A percentile compares a stretch with the other conserved stretches of the same genome.
These are phyloP conservation scores for Isurus oxyrinchus DNA, from an alignment of 2,113 vertebrate genomes.

Conservation along the genomic window DNA sequence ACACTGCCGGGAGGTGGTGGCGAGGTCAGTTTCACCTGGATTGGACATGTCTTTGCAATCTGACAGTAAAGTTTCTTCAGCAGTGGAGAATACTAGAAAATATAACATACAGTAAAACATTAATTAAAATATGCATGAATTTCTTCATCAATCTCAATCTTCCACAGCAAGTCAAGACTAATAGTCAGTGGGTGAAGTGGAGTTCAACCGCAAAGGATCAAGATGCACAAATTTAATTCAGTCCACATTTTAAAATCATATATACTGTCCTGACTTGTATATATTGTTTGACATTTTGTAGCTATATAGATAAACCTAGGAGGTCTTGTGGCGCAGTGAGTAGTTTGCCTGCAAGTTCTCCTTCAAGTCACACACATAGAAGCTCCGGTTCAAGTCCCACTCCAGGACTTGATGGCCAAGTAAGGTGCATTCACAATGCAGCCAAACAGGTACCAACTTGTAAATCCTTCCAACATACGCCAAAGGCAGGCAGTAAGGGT, in stretches of 20 bases:
- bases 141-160: not conserved
- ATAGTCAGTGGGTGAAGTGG: not conserved
- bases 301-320: not conserved
- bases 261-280: not conserved
- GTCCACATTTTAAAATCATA: not conserved
- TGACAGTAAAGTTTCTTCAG: slow-evolving; percentile 99
- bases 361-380: too few species aligned
- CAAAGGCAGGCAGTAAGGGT: too few species aligned
- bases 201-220: not conserved
- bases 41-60: slow-evolving; percentile 95
- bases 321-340: too few species aligned
- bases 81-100: slow-evolving; percentile 80
- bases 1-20: slow-evolving; percentile 77
- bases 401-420: too few species aligned
- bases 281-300: not conserved
- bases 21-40: slow-evolving; percentile 86
- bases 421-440: too few species aligned
- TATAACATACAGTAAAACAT: slow-evolving; percentile 24
- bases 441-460: too few species aligned
- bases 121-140: not conserved
- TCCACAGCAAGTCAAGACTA: not conserved
- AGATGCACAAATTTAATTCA: not conserved
- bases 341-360: too few species aligned
- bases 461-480: too few species aligned
- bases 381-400: too few species aligned